Conservation (phyloP, 2,797 vertebrate species). For the Chelmon rostratus region DNA sequence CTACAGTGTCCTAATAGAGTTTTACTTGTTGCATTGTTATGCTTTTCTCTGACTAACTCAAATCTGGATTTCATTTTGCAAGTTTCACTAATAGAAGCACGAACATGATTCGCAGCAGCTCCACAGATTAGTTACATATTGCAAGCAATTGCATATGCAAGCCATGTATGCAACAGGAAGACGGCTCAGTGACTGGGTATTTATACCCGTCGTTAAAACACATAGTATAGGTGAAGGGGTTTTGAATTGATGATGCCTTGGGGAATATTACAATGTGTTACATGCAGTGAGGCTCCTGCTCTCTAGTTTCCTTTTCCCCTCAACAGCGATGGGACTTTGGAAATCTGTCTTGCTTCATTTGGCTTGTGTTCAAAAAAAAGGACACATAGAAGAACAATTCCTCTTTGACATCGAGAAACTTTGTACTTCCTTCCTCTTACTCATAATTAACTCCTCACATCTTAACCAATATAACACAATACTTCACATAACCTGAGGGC, state of each 20-base stretch:
- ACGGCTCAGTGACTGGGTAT: slow-evolving; percentile 41
- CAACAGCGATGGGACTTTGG: slow-evolving; percentile 14
- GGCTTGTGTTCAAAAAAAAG: slow-evolving; percentile 41
- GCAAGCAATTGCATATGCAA: slow-evolving; percentile 13
- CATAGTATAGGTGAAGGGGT: slow-evolving; percentile 41
- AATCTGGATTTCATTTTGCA: slow-evolving; percentile 72
- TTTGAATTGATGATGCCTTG: slow-evolving; percentile 55
- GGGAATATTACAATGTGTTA: slow-evolving; percentile 48
- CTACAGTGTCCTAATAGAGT: slow-evolving; percentile 27
- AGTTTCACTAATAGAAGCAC: slow-evolving; percentile 36
- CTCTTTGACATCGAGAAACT: slow-evolving; percentile 24
- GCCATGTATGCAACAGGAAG: slow-evolving; percentile 46
- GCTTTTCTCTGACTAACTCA: slow-evolving; percentile 26
- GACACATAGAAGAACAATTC: slow-evolving; percentile 20
- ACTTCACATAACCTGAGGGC: slow-evolving; percentile 41
- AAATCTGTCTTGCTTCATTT: slow-evolving; percentile 40
- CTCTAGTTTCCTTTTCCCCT: slow-evolving; percentile 54
- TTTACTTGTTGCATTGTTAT: slow-evolving; percentile 14
- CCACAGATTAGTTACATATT: slow-evolving; percentile 50
- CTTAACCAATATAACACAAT: slow-evolving; percentile 20
- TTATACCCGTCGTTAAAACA: slow-evolving; percentile 48
- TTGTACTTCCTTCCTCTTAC: slow-evolving; percentile 34
- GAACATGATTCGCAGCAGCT: slow-evolving; percentile 39
- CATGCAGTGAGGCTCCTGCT: slow-evolving; percentile 5
- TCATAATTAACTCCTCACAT: slow-evolving; percentile 39